Base-by-base conservation (phyloP, 2,888 invertebrate genomes). In the Drosophila rubida region DNA sequence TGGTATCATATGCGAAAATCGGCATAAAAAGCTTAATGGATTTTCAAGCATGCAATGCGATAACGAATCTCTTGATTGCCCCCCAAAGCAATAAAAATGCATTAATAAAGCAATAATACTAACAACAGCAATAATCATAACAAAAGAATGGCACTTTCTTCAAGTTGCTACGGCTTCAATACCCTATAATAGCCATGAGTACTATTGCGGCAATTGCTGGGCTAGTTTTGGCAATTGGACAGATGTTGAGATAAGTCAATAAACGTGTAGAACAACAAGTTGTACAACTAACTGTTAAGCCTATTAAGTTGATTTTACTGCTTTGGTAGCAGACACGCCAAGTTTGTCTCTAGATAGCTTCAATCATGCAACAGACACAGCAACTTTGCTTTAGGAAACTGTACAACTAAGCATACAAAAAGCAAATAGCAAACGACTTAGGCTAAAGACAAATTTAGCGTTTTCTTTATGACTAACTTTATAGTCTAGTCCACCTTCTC, bases 61-160 rank as follows among this genome's bases (percentile, higher is more conserved):
- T 66, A 76, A 74, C 69, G 69, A 76, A 76, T 75, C 69, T 67
- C 25, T 62, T 70, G 60, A 75, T 67, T 55, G 59, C 57, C 14
- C 57, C 57, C 65, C 68, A 67, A n/a, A n/a, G 69, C 80, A 65
- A 83, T 80, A 77, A 80, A 80, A 74, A 61, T 67, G 70, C 85
- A 87, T 68, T 72, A 81, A 80, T 68, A 76, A 74, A 75, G 69
- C 74, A 69, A 68, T 80, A 83, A 65, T 49, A 68, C 59, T 62
- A 50, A 66, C 39, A 50, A 66, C 39, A 35, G 3, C 44, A 72
- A 60, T 42, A 57, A 68, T 50, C 41, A 55, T 44, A 70, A 73
- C 37, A 55, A 46, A 14, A 45, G 35, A 23, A 14, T 55, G 23
- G 25, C 37, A 32, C 44, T 55, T 44, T 37, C 16, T 19, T 30